A percentile compares a stretch with the other conserved stretches of the same genome.
These are phyloP conservation scores for Aurelia sp. DNA, from an alignment of 30 jellyfish, hydroid and myxozoan genomes.

Conservation along the genomic window DNA sequence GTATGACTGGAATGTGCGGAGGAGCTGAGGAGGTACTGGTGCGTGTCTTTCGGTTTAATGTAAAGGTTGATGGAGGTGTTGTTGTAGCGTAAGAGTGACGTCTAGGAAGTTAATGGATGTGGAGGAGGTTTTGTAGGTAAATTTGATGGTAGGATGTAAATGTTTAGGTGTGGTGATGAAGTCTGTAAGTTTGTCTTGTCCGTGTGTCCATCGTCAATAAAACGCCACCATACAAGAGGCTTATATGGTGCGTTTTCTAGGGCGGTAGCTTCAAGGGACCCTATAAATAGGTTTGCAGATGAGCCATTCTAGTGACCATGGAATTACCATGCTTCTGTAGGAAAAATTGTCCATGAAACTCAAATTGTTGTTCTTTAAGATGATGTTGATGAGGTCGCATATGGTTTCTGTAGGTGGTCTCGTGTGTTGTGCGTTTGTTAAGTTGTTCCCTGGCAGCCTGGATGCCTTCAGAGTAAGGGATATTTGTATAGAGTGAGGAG, in stretches of 20 bases:
- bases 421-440: constrained; percentile 15
- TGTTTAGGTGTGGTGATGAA: constrained; percentile 5
- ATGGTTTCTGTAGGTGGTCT: constrained; percentile 18
- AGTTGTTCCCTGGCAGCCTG: constrained; percentile 3
- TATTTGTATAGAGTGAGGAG: background rate
- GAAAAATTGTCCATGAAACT: constrained; percentile 22
- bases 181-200: constrained; percentile 24
- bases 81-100: background rate
- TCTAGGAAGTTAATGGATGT: background rate
- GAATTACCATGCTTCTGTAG: constrained; percentile 17
- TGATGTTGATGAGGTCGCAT: constrained; percentile 18
- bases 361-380: constrained; percentile 22
- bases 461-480: background rate
- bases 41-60: background rate
- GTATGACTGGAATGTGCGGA: too few species aligned
- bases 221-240: constrained; percentile 5
- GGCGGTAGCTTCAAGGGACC: background rate
- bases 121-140: background rate
- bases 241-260: constrained; percentile 5
- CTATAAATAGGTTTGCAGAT: background rate
- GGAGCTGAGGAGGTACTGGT: too few species aligned
- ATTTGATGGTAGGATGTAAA: background rate
- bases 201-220: constrained; percentile 35
- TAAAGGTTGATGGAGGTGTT: background rate
- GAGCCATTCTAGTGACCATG: constrained; percentile 8